Evolutionary conservation across 2,797 vertebrate species (phyloP).

Genomic region (Discoglossus pictus): DNA sequence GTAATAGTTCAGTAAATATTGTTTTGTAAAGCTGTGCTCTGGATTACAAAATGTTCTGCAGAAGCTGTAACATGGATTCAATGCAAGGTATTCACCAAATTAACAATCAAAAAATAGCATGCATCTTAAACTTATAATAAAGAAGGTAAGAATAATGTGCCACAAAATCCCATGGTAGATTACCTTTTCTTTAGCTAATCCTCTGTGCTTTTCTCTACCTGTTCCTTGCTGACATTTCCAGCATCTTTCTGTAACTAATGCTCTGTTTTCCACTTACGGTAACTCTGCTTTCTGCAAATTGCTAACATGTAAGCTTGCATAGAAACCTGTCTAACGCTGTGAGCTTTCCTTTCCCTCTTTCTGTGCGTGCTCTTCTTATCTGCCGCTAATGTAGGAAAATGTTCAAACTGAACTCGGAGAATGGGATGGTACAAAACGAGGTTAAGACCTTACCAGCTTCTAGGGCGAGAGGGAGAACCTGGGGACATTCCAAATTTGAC

Average conservation of each 20-base stretch:
- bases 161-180: too few species aligned
- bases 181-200: too few species aligned
- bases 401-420: constrained; percentile 3
- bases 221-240: too few species aligned
- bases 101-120: too few species aligned
- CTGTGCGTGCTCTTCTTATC: constrained; percentile 26
- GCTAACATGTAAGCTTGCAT: constrained; percentile 1
- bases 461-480: constrained; percentile 23
- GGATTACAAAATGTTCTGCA: too few species aligned
- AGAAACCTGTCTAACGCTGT: constrained; percentile 3
- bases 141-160: too few species aligned
- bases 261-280: not conserved
- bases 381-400: constrained; percentile 16
- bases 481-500: constrained; percentile 13
- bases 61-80: too few species aligned
- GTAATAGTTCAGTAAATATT: too few species aligned
- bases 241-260: not conserved
- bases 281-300: not conserved
- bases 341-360: constrained; percentile 26
- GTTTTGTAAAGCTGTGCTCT: too few species aligned
- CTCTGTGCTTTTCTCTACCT: too few species aligned
- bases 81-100: too few species aligned
- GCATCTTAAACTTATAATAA: too few species aligned
- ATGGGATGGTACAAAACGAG: constrained; percentile 15
- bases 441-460: constrained; percentile 13